Base-by-base conservation (phyloP, 2,113 vertebrate genomes). In the Chunga burmeisteri region DNA sequence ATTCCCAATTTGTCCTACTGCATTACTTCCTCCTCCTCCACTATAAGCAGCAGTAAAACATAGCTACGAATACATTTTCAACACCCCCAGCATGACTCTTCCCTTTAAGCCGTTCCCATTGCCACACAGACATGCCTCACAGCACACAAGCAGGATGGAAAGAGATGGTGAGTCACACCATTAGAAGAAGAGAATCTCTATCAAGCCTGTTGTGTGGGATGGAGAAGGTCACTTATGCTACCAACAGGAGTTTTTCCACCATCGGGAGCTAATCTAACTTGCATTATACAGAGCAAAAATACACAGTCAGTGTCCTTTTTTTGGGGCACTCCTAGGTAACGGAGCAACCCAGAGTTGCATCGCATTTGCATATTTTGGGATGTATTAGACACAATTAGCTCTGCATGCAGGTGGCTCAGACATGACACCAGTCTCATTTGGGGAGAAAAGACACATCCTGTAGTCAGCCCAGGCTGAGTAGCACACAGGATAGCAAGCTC, bases 41-140 rank as follows among this genome's bases (percentile, higher is more conserved):
- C 70, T 58, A 61, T 7, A 88, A 93, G 42, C 46, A 80, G 29
- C 46, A 82, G 46, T 36, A 88, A 91, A 90, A 88, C 53, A 66
- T 7, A 70, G 74, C 70, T 70, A 77, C 30, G 90, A 91, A 91
- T 12, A 92, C 32, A 62, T 86, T 86, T 94, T 34, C 46, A 79
- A 80, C 74, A 72, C 46, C 40, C 44, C 20, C 81, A 49, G 46
- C 19, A 50, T 26, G 85, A 91, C 49, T 93, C 53, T 77, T 92
- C 84, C 77, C 70, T 72, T 78, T 75, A 49, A 88, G 53, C 74
- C 56, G 18, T 53, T 94, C 29, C 78, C 55, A 58, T 10, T 83
- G 85, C 72, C 62, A 86, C 56, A 90, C 10, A 90, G 66, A 38
- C 32, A 40, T n/a, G 53, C 49, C 53, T 68, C 44, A 78, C 15